Base-by-base conservation (phyloP, 2,113 vertebrate species). In the Leptodactylus fuscus region DNA sequence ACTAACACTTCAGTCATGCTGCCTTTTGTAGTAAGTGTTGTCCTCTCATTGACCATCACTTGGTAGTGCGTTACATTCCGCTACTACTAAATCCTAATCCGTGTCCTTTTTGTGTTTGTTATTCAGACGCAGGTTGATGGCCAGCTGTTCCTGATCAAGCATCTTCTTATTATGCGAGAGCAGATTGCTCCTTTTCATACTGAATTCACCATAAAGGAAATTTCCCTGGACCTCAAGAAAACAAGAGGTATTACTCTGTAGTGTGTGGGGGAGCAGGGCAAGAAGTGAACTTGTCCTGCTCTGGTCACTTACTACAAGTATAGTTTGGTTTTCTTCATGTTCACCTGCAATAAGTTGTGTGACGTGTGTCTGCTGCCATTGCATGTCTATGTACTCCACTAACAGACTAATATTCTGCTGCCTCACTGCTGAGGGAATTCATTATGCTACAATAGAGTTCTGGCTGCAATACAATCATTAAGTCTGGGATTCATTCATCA, bases 121-220 rank as follows among this genome's bases (percentile, higher is more conserved):
- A 90, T 94, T 62, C 92, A 99, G 98, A 98, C 95, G 67, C 96
- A 96, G 88, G 92, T 97, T 85, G 97, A 99, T 85, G 96, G 97
- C 87, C 98, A 99, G 87, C 97, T 99, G 90, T 99, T 99, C 94
- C 96, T 99, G 92, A 99, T 99, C 94, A 99, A 99, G 91, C 98
- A 99, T 87, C 97, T 99, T 92, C 95, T 99, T 91, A 99, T 99
- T 92, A 95, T 99, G 93, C 95, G 98, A 85, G 98, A 99, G 93
- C 98, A 99, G 95, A 99, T 99, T 89, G 98, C 98, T 90, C 98
- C 98, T 88, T 99, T 99, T 94, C 98, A 99, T 92, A 95, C 98
- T 76, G 98, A 99, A 93, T 99, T 99, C 92, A 96, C 98, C 94
- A 99, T 99, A 95, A 99, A 98, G 94, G 98, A 99, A 93, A 99